Base-by-base conservation (phyloP, 2,888 invertebrate species). In the Junonia oenone region DNA sequence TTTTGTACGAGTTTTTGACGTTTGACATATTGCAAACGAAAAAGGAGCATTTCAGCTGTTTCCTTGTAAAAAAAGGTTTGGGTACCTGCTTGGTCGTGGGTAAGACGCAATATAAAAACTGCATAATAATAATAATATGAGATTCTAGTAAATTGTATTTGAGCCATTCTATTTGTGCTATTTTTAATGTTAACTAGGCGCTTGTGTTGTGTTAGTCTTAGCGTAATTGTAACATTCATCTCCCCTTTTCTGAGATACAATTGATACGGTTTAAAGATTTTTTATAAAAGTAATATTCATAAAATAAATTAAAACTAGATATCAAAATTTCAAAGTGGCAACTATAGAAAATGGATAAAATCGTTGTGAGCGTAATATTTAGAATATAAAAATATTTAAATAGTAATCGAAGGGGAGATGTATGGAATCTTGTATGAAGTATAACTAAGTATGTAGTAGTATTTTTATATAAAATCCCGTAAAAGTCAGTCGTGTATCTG, bases 181-280 rank as follows among this genome's bases (percentile, higher is more conserved):
- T 83, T 84, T 85, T 83, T 83, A 85, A 81, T 66, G 75, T 79
- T 83, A 81, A 81, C 73, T 84, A 82, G 79, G 73, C 75, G 87
- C 87, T 86, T 88, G 86, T 86, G 81, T 85, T 85, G 87, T 88
- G 84, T 87, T 85, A 87, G 87, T 78, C 62, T 80, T 83, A 84
- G 67, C 45, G 61, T 68, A 63, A 63, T 62, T 56, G 61, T 52
- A 56, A 63, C 64, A 59, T 67, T 65, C 62, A 72, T 75, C 76
- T 74, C 69, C 78, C 73, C 73, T 78, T 76, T 51, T 19, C 43
- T 33, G 40, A 11, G 14, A 40, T 45, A 19, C 35, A 13, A 40
- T 54, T 48, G 51, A 51, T 58, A 55, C 50, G 49, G 51, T 56
- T 40, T 47, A 31, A 40, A 45, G 45, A 55, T 43, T 14, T 55